Percentiles rank a stretch among this genome's conserved stretches.
phyloP scores from a whole-genome alignment of 2,797 vertebrate species.

The Pseudotriccus pelzelni region DNA sequence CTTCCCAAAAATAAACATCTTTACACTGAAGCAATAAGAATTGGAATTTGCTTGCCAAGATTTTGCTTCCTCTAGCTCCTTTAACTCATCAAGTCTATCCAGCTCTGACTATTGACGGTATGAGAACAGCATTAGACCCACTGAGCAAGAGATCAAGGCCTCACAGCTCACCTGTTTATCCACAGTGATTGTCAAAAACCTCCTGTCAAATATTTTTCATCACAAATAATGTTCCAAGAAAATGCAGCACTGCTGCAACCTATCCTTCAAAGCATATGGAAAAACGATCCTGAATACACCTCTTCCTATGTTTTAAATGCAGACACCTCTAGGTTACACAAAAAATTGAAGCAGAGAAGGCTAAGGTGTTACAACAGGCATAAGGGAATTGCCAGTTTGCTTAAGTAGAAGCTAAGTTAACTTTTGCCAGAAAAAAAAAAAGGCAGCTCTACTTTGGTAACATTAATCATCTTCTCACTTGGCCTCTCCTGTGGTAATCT shows the following conservation, averaged over 20 bases:
- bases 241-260: neutral
- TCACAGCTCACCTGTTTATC: neutral
- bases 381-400: neutral
- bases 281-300: neutral
- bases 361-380: neutral
- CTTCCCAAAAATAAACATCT: neutral
- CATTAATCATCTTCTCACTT: neutral
- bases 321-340: neutral
- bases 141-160: neutral
- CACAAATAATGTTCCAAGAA: neutral
- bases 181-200: accelerated
- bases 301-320: neutral
- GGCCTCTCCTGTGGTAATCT: neutral
- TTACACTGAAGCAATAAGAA: neutral
- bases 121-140: accelerated
- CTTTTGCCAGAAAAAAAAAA: neutral
- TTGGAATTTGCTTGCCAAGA: neutral
- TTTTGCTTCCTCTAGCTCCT: neutral
- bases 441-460: neutral
- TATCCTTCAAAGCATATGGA: neutral
- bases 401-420: neutral
- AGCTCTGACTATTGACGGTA: neutral
- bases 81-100: neutral
- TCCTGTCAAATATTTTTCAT: neutral
- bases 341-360: neutral